phyloP scores from a whole-genome alignment of 2,797 vertebrate species.

The Sebastes nivosus region DNA sequence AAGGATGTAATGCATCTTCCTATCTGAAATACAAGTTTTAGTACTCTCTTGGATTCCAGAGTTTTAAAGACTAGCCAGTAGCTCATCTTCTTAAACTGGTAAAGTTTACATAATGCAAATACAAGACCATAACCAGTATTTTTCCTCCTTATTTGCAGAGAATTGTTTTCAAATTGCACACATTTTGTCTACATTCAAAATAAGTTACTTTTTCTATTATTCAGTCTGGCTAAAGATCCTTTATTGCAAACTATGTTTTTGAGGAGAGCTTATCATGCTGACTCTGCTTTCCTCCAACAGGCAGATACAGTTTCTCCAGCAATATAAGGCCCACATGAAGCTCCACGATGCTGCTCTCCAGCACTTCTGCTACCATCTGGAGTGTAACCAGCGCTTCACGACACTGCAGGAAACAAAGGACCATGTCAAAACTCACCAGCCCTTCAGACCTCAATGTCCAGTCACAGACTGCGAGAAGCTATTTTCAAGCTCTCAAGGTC shows the following conservation, averaged over 20 bases:
- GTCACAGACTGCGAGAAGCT: conserved; percentile 88
- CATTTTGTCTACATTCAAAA: rapidly evolving
- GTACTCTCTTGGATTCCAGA: neutral
- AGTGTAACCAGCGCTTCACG: conserved; percentile 87
- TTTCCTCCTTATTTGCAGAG: neutral
- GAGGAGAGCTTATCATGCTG: neutral
- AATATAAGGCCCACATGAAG: conserved; percentile 93
- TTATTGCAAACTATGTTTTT: neutral
- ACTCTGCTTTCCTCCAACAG: conserved; percentile 49
- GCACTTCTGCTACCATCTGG: conserved; percentile 90
- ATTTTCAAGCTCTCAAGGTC: conserved; percentile 84
- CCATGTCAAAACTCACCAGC: conserved; percentile 85
- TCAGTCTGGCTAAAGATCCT: neutral
- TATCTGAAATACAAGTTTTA: neutral
- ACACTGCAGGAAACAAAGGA: conserved; percentile 85
- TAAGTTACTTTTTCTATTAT: neutral
- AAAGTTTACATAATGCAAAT: neutral
- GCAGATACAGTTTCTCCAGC: conserved; percentile 84
- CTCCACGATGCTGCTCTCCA: conserved; percentile 86
- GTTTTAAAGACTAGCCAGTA: neutral
- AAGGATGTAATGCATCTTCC: neutral
- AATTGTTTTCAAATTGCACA: neutral
- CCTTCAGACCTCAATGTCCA: conserved; percentile 88
- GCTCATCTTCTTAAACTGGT: neutral
- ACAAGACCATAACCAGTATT: neutral